Percentiles rank a stretch among this genome's conserved stretches.
Evolutionary conservation across 2,888 invertebrate genomes (phyloP).

Genomic region (Esperia sulphurella): DNA sequence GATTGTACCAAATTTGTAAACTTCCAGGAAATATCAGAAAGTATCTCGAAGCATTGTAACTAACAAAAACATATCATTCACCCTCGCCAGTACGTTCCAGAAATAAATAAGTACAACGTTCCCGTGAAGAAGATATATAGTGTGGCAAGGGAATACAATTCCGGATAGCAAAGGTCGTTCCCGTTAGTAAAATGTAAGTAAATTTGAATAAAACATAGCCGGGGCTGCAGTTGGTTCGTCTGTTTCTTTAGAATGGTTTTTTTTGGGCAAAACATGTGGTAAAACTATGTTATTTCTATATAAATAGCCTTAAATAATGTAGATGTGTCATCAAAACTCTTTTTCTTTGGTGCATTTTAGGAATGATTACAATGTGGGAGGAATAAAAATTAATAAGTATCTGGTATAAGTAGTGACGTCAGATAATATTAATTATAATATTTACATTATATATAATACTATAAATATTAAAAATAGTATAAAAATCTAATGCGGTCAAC

Average conservation of each 20-base stretch:
- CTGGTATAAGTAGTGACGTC: too few relatives aligned
- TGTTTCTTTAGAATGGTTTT: neutral
- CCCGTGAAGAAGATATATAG: slow-evolving; percentile 76
- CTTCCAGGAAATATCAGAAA: neutral
- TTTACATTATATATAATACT: too few relatives aligned
- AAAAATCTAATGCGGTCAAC: too few relatives aligned
- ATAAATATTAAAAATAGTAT: too few relatives aligned
- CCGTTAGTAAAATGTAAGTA: slow-evolving; percentile 79
- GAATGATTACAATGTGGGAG: too few relatives aligned
- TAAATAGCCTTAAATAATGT: neutral
- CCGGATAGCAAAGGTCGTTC: slow-evolving; percentile 70
- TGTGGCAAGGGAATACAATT: slow-evolving; percentile 74
- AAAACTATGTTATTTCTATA: too few relatives aligned
- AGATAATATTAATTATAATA: too few relatives aligned
- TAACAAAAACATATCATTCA: slow-evolving; percentile 20
- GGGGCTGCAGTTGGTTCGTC: slow-evolving; percentile 23
- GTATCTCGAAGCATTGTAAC: slow-evolving; percentile 15
- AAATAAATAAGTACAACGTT: slow-evolving; percentile 65
- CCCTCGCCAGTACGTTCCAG: slow-evolving; percentile 31
- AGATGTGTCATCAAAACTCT: neutral
- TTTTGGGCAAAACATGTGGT: neutral
- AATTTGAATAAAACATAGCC: slow-evolving; percentile 78
- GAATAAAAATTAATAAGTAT: too few relatives aligned
- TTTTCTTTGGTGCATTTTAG: neutral
- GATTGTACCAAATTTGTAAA: too few relatives aligned